Percentiles rank a stretch among this genome's conserved stretches.
Evolutionary conservation across 2,113 vertebrate genomes (phyloP).

Genomic region (Isurus oxyrinchus): DNA sequence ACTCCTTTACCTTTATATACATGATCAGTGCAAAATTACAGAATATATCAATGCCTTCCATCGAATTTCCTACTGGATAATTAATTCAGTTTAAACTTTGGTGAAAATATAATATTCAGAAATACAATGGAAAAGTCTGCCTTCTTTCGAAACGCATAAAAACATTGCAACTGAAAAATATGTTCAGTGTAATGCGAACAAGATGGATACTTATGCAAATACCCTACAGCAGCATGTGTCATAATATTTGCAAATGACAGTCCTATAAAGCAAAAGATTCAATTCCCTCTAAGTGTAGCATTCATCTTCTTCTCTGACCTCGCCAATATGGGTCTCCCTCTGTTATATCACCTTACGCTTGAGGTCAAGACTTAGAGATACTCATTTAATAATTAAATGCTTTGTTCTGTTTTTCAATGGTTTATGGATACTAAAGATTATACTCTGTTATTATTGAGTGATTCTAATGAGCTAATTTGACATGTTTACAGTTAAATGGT

Average conservation of each 20-base stretch:
- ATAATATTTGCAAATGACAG: constrained; percentile 3
- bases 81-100: background rate
- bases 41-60: background rate
- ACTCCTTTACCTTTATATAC: background rate
- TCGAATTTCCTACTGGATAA: background rate
- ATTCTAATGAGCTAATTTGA: constrained; percentile 28
- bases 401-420: constrained; percentile 8
- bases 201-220: background rate
- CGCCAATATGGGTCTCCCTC: background rate
- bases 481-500: constrained; percentile 26
- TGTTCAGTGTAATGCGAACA: background rate
- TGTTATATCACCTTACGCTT: background rate
- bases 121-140: no score
- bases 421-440: constrained; percentile 30
- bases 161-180: constrained; percentile 16
- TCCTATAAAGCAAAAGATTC: background rate
- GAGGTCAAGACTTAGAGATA: constrained; percentile 4
- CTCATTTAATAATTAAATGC: background rate
- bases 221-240: background rate
- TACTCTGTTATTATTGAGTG: constrained; percentile 17
- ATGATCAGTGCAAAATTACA: background rate
- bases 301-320: background rate
- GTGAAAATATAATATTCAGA: constrained; percentile 10
- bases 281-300: background rate
- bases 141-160: background rate